phyloP scores from a whole-genome alignment of 2,113 vertebrate species.

The Bubo scandiacus region DNA sequence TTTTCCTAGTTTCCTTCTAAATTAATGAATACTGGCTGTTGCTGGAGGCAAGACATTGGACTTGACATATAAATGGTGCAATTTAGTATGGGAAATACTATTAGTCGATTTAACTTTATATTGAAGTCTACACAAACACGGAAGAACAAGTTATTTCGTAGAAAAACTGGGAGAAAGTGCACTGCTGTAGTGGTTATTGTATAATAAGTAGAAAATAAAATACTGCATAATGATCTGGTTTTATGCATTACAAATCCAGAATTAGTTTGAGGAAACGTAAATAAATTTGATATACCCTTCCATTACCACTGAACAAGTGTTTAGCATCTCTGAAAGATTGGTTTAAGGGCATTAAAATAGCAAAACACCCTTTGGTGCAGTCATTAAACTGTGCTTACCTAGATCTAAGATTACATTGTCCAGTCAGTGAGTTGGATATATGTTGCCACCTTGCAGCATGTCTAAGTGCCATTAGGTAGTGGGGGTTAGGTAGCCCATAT shows the following conservation, averaged over 20 bases:
- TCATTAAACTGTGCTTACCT: not conserved
- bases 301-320: not conserved
- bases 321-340: not conserved
- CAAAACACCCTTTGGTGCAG: not conserved
- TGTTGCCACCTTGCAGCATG: not conserved
- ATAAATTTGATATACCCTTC: not conserved
- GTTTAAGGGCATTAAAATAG: not conserved
- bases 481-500: not conserved
- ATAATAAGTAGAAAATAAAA: not conserved
- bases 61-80: not conserved
- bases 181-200: not conserved
- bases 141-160: not conserved
- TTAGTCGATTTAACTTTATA: constrained; percentile 19
- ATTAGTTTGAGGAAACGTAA: not conserved
- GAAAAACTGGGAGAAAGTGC: not conserved
- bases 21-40: not conserved
- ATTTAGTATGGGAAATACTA: not conserved
- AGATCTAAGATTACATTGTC: not conserved
- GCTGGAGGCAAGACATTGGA: not conserved
- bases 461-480: not conserved
- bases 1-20: not conserved
- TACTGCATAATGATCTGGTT: not conserved
- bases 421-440: not conserved
- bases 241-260: not conserved
- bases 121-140: not conserved